Evolutionary conservation across 1,140 invertebrate species (phyloP).

Genomic region (Potamilus streckersoni): DNA sequence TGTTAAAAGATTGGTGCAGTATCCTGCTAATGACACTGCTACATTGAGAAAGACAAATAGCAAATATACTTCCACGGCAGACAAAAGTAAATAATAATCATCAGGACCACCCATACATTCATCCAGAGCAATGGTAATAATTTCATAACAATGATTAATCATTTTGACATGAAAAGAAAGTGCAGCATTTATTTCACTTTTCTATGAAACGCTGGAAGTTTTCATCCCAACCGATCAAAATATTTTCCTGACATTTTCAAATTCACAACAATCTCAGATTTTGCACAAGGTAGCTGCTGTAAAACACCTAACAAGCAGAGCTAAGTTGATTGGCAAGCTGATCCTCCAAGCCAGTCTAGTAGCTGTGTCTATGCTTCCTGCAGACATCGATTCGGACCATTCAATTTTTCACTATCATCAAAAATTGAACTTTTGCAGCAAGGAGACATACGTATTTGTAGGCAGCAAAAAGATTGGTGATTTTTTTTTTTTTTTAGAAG

Average conservation of each 20-base stretch:
- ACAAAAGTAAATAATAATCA: no score
- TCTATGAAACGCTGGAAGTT: not conserved
- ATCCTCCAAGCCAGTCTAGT: slow-evolving; percentile 7
- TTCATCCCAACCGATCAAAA: slow-evolving; percentile 13
- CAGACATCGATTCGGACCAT: slow-evolving; percentile 9
- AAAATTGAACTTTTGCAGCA: slow-evolving; percentile 15
- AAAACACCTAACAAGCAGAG: slow-evolving; percentile 4
- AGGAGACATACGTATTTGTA: slow-evolving; percentile 6
- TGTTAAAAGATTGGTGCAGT: no score
- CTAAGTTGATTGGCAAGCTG: not conserved
- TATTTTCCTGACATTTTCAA: not conserved
- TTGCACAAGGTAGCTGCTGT: not conserved
- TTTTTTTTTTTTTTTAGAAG: slow-evolving; percentile 12
- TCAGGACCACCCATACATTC: no score
- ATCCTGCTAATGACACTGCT: no score
- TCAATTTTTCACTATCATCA: slow-evolving; percentile 6
- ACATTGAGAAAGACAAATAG: no score
- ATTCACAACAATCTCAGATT: not conserved
- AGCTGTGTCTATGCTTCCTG: slow-evolving; percentile 7
- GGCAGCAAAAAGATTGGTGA: slow-evolving; percentile 1
- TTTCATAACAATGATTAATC: no score
- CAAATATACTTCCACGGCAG: no score
- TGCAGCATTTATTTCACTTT: no score
- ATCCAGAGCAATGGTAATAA: not conserved
- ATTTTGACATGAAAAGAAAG: no score